Percentiles rank a stretch among this genome's conserved stretches.
Conservation (phyloP, 35 echinoderm and acorn worm species). For the Anneissia japonica region DNA sequence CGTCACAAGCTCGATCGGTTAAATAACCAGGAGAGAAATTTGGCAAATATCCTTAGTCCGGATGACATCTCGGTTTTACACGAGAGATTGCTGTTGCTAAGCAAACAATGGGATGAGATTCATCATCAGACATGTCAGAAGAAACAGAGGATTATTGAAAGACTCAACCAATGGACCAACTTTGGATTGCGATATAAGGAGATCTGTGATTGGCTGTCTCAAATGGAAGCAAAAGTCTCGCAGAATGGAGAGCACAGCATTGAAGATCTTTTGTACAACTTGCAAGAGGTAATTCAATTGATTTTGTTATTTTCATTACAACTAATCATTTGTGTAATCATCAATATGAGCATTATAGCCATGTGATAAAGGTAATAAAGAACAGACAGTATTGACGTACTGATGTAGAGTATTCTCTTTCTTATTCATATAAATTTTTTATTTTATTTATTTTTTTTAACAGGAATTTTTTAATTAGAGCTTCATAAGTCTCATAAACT, state of each 20-base stretch:
- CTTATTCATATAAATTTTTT: too few relatives aligned
- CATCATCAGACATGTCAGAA: constrained; percentile 70
- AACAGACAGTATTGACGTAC: too few relatives aligned
- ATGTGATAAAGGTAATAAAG: too few relatives aligned
- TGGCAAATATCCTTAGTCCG: constrained; percentile 47
- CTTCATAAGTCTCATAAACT: too few relatives aligned
- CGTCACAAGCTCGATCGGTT: constrained; percentile 65
- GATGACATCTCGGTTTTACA: constrained; percentile 92
- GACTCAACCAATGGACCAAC: constrained; percentile 73
- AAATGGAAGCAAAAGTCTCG: constrained; percentile 72
- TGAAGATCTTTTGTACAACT: constrained; percentile 85
- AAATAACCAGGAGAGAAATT: constrained; percentile 29
- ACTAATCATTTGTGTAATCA: too few relatives aligned
- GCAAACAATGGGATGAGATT: constrained; percentile 92
- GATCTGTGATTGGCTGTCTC: constrained; percentile 90
- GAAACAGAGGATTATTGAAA: constrained; percentile 72
- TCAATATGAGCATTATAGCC: too few relatives aligned
- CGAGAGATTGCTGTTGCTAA: constrained; percentile 77
- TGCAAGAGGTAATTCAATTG: constrained; percentile 62
- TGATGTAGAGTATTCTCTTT: too few relatives aligned
- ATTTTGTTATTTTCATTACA: constrained; percentile 9
- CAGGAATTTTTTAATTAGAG: too few relatives aligned
- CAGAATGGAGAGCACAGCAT: constrained; percentile 95
- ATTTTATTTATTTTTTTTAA: too few relatives aligned
- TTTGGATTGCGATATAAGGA: constrained; percentile 77